Conservation (phyloP, 1,140 invertebrate genomes). For the Cydia pomonella region DNA sequence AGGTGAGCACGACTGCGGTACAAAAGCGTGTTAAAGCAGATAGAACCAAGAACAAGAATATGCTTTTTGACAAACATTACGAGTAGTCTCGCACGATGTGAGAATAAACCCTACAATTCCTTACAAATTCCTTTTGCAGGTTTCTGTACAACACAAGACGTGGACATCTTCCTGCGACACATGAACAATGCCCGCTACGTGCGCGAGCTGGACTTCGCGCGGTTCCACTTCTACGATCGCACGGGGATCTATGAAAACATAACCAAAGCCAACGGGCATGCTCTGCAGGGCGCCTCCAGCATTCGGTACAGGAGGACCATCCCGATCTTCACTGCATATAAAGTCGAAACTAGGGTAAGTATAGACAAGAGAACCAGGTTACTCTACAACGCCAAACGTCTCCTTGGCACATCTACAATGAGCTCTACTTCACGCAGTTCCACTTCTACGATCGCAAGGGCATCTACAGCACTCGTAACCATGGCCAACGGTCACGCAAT, state of each 20-base stretch:
- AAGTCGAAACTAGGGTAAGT: conserved; percentile 86
- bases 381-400: conserved; percentile 87
- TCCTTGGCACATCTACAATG: conserved; percentile 93
- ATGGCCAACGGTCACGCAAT: conserved; percentile 84
- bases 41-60: too few species aligned
- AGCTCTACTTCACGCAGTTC: conserved; percentile 89
- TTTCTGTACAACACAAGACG: conserved; percentile 89
- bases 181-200: conserved; percentile 94
- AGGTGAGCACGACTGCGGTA: too few species aligned
- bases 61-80: too few species aligned
- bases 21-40: too few species aligned
- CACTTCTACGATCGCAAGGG: conserved; percentile 84
- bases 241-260: conserved; percentile 85
- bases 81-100: too few species aligned
- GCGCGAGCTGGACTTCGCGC: conserved; percentile 90
- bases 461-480: conserved; percentile 84
- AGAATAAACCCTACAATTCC: too few species aligned
- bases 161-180: conserved; percentile 89
- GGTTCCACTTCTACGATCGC: conserved; percentile 88
- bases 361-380: background rate
- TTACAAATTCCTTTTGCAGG: conserved; percentile 74
- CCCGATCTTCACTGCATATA: conserved; percentile 87
- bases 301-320: conserved; percentile 90
- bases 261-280: conserved; percentile 82
- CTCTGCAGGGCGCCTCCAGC: conserved; percentile 87